Conservation (phyloP, 2,888 invertebrate species). For the Dicranocentrus wangi region DNA sequence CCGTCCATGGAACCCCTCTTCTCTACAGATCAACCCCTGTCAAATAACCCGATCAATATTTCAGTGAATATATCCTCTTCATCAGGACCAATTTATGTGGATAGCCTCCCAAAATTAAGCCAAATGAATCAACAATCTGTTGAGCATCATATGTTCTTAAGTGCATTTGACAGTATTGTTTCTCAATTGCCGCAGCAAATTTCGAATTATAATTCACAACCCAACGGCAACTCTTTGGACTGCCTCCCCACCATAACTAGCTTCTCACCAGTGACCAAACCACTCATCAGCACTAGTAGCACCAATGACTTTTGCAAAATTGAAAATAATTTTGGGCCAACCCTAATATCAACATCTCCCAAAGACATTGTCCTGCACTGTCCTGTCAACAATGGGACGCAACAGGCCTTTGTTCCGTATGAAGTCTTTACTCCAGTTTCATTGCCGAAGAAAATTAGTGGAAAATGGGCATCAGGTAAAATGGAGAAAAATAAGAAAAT, state of each 20-base stretch:
- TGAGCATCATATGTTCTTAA: slow-evolving; percentile 18
- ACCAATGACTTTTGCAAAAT: not conserved
- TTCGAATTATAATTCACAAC: too few relatives aligned
- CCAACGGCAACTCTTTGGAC: too few relatives aligned
- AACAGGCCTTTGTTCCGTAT: slow-evolving; percentile 36
- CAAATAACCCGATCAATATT: not conserved
- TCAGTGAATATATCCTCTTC: not conserved
- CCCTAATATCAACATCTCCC: not conserved
- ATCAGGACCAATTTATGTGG: not conserved
- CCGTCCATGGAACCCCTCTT: slow-evolving; percentile 47
- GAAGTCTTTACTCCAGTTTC: slow-evolving; percentile 42
- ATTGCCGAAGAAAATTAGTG: slow-evolving; percentile 35
- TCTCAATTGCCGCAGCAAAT: not conserved
- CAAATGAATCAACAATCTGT: slow-evolving; percentile 5
- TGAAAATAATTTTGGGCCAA: not conserved
- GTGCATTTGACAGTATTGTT: not conserved
- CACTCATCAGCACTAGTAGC: not conserved
- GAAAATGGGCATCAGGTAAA: slow-evolving; percentile 63
- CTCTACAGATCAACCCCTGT: slow-evolving; percentile 31
- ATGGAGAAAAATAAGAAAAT: slow-evolving; percentile 76
- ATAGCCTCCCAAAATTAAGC: slow-evolving; percentile 16
- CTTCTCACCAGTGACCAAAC: too few relatives aligned
- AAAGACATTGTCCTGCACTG: slow-evolving; percentile 38
- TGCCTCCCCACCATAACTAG: too few relatives aligned
- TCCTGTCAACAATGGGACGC: slow-evolving; percentile 17